These are phyloP conservation scores for Notarius quadriscutis DNA, from an alignment of 2,113 vertebrate species.

Conservation along the genomic window DNA sequence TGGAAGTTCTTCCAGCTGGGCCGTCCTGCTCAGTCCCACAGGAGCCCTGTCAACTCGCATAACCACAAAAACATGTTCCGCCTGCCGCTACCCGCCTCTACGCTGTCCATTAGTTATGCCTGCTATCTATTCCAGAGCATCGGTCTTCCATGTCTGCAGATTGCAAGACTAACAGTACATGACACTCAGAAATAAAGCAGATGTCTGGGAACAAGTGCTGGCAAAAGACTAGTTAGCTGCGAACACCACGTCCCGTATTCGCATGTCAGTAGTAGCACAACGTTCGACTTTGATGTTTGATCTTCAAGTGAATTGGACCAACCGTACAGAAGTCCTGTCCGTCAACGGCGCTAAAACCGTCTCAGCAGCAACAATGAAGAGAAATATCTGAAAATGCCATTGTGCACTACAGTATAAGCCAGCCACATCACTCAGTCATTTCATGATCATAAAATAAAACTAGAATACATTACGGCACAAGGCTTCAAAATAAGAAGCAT, in stretches of 20 bases:
- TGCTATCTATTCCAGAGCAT: conserved; percentile 59
- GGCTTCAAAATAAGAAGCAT: conserved; percentile 5
- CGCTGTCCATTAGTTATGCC: conserved; percentile 57
- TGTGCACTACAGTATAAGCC: background rate
- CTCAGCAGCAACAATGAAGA: background rate
- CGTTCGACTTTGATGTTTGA: background rate
- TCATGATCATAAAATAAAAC: conserved; percentile 12
- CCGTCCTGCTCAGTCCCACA: conserved; percentile 53
- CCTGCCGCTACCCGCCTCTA: conserved; percentile 48
- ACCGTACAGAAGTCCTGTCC: background rate
- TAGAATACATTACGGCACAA: background rate
- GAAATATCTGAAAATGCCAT: background rate
- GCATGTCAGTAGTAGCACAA: background rate
- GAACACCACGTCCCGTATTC: conserved; percentile 47
- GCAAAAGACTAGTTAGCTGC: conserved; percentile 51
- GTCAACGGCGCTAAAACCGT: background rate
- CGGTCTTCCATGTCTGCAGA: conserved; percentile 55
- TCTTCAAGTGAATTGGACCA: background rate
- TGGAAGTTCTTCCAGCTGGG: conserved; percentile 42
- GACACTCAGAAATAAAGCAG: conserved; percentile 51
- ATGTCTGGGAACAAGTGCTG: conserved; percentile 23
- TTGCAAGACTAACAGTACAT: conserved; percentile 58
- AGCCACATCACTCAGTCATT: background rate
- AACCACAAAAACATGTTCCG: conserved; percentile 61
- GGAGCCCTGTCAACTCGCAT: conserved; percentile 67